Percentiles rank a stretch among this genome's conserved stretches.
phyloP scores from a whole-genome alignment of 2,113 vertebrate genomes.

The Neodon shergylaensis region DNA sequence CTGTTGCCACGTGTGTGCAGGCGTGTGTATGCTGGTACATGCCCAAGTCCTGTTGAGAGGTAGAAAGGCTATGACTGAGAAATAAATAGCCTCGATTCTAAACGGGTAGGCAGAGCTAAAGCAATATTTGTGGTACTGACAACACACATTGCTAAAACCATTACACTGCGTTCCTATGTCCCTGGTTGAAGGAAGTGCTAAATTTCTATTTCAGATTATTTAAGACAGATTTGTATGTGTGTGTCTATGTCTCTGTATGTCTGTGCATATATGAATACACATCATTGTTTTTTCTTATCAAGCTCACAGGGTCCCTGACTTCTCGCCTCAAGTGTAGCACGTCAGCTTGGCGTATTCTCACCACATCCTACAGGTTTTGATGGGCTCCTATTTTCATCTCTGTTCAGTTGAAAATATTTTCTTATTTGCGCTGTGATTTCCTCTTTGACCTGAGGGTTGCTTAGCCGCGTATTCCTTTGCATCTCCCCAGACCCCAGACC shows the following conservation, averaged over 20 bases:
- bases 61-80: constrained; percentile 20
- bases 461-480: not conserved
- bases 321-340: not conserved
- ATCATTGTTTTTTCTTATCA: not conserved
- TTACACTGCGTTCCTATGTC: not conserved
- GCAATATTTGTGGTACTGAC: not conserved
- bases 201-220: not conserved
- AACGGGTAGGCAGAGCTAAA: not conserved
- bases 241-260: not conserved
- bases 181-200: constrained; percentile 12
- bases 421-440: constrained; percentile 65
- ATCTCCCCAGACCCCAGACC: constrained; percentile 53
- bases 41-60: not conserved
- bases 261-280: too few species aligned
- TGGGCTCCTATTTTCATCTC: constrained; percentile 58
- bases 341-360: not conserved
- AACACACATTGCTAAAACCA: not conserved
- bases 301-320: constrained; percentile 9
- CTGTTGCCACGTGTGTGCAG: not conserved
- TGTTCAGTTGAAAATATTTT: constrained; percentile 59
- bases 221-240: not conserved
- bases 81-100: constrained; percentile 6
- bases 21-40: not conserved
- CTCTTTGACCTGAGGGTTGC: constrained; percentile 52
- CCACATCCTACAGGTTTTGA: not conserved